phyloP scores from a whole-genome alignment of 1,140 invertebrate species.

The Zaprionus inermis region DNA sequence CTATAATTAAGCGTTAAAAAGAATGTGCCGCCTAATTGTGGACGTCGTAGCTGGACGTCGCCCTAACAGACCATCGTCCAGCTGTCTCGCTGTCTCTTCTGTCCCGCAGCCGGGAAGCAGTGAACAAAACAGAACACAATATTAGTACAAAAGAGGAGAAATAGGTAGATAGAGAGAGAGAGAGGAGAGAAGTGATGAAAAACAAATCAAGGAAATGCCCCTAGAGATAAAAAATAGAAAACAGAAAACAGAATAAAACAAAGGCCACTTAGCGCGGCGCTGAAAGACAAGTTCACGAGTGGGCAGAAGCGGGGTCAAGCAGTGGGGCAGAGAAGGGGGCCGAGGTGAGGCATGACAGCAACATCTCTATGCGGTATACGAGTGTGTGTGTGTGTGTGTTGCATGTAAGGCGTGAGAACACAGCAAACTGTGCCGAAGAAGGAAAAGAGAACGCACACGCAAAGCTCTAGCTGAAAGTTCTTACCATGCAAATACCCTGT shows the following conservation, averaged over 20 bases:
- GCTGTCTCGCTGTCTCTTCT: background rate
- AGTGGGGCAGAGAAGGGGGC: background rate
- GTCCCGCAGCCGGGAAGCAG: constrained; percentile 12
- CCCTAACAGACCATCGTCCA: constrained; percentile 21
- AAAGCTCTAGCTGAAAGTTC: background rate
- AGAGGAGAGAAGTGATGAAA: constrained; percentile 30
- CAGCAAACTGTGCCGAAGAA: background rate
- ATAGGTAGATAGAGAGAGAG: too few species aligned
- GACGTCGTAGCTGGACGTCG: constrained; percentile 32
- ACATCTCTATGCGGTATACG: constrained; percentile 27
- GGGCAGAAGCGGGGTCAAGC: background rate
- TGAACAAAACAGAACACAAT: constrained; percentile 26
- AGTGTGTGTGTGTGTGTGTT: constrained; percentile 48
- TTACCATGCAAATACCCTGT: constrained; percentile 1
- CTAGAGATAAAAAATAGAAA: constrained; percentile 23
- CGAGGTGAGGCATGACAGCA: constrained; percentile 16
- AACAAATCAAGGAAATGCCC: constrained; percentile 56
- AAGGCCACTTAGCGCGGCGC: constrained; percentile 47
- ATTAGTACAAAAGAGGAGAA: constrained; percentile 30
- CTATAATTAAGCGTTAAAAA: constrained; percentile 67
- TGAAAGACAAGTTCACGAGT: constrained; percentile 16
- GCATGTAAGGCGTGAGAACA: constrained; percentile 66
- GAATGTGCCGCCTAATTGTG: constrained; percentile 76
- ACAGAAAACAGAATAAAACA: constrained; percentile 29
- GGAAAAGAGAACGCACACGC: background rate